A percentile compares a stretch with the other conserved stretches of the same genome.
Evolutionary conservation across 1,140 invertebrate species (phyloP).

Genomic region (Zaprionus kolodkinae): DNA sequence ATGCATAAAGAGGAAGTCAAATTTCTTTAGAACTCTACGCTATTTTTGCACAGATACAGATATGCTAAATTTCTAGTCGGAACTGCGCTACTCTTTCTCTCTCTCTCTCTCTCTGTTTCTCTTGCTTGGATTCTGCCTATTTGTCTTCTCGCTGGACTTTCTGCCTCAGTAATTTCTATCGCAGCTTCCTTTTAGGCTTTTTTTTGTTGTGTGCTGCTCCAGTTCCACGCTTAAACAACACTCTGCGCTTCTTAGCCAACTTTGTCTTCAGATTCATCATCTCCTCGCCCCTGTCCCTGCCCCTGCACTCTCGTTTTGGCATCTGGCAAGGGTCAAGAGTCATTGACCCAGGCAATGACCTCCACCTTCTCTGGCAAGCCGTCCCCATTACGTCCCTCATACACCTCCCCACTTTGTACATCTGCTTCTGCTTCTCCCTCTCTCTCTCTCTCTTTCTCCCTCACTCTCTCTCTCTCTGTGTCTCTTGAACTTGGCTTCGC

Average conservation of each 20-base stretch:
- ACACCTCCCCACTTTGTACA: not conserved
- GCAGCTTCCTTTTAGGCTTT: conserved; percentile 4
- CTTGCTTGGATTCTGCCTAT: not conserved
- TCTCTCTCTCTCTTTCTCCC: not conserved
- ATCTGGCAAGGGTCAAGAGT: conserved; percentile 60
- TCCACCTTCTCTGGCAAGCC: conserved; percentile 48
- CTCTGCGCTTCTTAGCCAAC: not conserved
- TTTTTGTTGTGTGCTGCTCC: not conserved
- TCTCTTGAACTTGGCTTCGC: not conserved
- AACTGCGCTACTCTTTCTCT: not conserved
- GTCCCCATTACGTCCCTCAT: conserved; percentile 6
- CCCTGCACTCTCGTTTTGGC: conserved; percentile 6
- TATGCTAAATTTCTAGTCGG: not conserved
- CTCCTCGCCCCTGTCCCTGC: not conserved
- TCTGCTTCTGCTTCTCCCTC: not conserved
- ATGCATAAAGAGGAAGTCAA: not conserved
- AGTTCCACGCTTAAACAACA: not conserved
- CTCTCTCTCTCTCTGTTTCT: not conserved
- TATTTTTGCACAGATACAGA: not conserved
- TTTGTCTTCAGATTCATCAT: not conserved
- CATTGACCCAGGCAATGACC: conserved; percentile 74
- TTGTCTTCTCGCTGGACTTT: not conserved
- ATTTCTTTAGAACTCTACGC: not conserved
- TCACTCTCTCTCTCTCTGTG: not conserved
- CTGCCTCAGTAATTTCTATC: not conserved